These are phyloP conservation scores for Nymphalis polychloros DNA, from an alignment of 2,888 invertebrate genomes.

Conservation along the genomic window DNA sequence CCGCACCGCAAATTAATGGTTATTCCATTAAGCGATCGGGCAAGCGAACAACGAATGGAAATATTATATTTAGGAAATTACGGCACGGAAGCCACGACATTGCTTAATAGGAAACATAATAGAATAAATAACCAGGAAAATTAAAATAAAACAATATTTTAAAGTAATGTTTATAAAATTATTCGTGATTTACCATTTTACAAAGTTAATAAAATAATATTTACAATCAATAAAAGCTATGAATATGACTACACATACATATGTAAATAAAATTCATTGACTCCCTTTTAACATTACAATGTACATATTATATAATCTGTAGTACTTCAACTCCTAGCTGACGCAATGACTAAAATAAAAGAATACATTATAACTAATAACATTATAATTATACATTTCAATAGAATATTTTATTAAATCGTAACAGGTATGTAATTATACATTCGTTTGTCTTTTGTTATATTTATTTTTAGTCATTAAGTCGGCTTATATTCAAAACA, in stretches of 20 bases:
- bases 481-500: constrained; percentile 19
- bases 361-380: constrained; percentile 4
- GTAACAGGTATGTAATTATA: neutral
- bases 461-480: constrained; percentile 29
- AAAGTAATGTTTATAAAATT: constrained; percentile 81
- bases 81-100: neutral
- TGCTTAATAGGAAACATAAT: neutral
- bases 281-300: constrained; percentile 73
- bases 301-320: constrained; percentile 62
- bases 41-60: no score
- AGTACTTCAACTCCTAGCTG: constrained; percentile 57
- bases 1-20: no score
- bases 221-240: constrained; percentile 78
- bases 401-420: neutral
- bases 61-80: no score
- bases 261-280: constrained; percentile 80
- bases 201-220: constrained; percentile 77
- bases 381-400: constrained; percentile 1
- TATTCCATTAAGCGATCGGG: no score
- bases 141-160: constrained; percentile 73
- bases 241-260: constrained; percentile 74
- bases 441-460: neutral
- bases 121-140: constrained; percentile 27
- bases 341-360: constrained; percentile 46
- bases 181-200: constrained; percentile 81